Percentiles rank a stretch among this genome's conserved stretches.
phyloP scores from a whole-genome alignment of 92 coral and sea anemone genomes.

The Zoanthus solanderi region DNA sequence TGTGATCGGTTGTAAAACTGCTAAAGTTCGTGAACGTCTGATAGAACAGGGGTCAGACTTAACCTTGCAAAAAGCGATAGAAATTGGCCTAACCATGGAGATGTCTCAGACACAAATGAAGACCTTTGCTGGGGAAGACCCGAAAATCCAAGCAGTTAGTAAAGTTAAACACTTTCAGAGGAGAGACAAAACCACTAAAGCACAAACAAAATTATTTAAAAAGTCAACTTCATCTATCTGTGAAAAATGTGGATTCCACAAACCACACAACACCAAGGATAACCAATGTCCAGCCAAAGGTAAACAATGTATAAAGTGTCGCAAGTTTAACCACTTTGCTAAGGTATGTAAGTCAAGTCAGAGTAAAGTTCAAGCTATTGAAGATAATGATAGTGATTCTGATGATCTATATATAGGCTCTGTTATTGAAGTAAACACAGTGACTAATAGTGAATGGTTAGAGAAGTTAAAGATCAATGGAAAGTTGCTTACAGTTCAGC shows the following conservation, averaged over 20 bases:
- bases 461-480: not conserved
- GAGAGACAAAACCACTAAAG: constrained; percentile 23
- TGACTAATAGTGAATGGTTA: not conserved
- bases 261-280: constrained; percentile 34
- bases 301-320: constrained; percentile 47
- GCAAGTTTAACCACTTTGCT: constrained; percentile 57
- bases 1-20: constrained; percentile 49
- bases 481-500: constrained; percentile 29
- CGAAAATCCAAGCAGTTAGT: constrained; percentile 17
- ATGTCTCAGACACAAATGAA: constrained; percentile 54
- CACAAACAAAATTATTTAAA: constrained; percentile 3
- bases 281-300: constrained; percentile 58
- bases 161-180: constrained; percentile 32
- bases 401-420: not conserved
- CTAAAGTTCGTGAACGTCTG: constrained; percentile 52
- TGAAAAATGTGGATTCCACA: constrained; percentile 17
- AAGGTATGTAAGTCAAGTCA: constrained; percentile 56
- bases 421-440: not conserved
- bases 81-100: constrained; percentile 56
- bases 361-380: constrained; percentile 38
- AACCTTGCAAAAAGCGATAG: constrained; percentile 63
- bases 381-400: not conserved
- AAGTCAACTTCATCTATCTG: constrained; percentile 13
- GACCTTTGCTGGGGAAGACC: constrained; percentile 44
- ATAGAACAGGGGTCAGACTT: constrained; percentile 68